Evolutionary conservation across 2,888 invertebrate genomes (phyloP), one percentile per base, ranked within the genome.

Genomic region (Elysia crispata): DNA sequence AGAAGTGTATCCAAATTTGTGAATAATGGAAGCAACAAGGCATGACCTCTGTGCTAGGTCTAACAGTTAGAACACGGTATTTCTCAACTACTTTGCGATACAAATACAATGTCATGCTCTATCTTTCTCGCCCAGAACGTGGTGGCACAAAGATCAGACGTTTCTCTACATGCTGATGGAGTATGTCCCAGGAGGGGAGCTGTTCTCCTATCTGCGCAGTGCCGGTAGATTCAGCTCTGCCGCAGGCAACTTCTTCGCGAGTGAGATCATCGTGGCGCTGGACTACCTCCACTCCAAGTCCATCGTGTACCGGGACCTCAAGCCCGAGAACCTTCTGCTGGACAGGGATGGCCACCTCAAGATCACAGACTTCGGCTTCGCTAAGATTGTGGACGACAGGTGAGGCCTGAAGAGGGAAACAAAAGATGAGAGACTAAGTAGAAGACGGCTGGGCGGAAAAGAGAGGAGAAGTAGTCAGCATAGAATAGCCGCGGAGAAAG

Each of bases 301-400:
- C 64, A 91, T 92, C 74, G 90, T 92, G 67, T 92, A 92, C 86
- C 85, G 92, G 81, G 92, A 92, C 85, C 85, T 92, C 41, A 92
- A 92, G 84, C 92, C 92, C 0, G 99, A 99, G 92, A 99, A 99
- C 92, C 93, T 99, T 77, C 94, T 99, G 28, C 94, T 99, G 74
- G 98, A 98, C 89, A 95, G 94, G 85, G 96, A 97, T 87, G 99
- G 99, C 0, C 98, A 99, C 92, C 93, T 99, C 89, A 98, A 98
- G 93, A 97, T 99, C 88, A 98, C 98, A 13, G 99, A 99, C 92
- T 99, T 99, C 91, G 98, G 99, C 18, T 99, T 99, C 92, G 98
- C 98, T 67, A 99, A 99, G 93, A 96, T 96, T 89, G 93, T 99
- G 70, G 95, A 95, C 1, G 98, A 98, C 92, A 95, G 95, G 95